Conservation (phyloP, 2,888 invertebrate species). For the Ichneumoninae sp. region DNA sequence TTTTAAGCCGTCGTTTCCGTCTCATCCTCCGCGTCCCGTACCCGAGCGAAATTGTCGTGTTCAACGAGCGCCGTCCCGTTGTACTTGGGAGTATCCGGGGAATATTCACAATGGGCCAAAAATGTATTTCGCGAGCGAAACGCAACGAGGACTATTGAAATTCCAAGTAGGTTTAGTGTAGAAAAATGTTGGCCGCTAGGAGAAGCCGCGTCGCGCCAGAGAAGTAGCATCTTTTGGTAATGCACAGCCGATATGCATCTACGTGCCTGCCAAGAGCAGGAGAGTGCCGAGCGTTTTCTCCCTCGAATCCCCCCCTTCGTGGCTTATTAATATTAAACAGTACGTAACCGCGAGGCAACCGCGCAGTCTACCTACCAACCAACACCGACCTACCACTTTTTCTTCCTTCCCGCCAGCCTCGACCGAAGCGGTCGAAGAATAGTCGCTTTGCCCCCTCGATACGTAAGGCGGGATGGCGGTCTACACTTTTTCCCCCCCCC, state of each 20-base stretch:
- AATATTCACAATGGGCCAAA: neutral
- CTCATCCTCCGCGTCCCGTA: constrained; percentile 39
- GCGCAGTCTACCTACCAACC: constrained; percentile 56
- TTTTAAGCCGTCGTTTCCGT: constrained; percentile 76
- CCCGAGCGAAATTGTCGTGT: constrained; percentile 33
- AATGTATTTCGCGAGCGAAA: constrained; percentile 8
- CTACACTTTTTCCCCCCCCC: constrained; percentile 44
- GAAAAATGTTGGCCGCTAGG: constrained; percentile 55
- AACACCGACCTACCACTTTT: constrained; percentile 55
- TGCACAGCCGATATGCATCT: constrained; percentile 83
- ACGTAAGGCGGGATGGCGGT: neutral
- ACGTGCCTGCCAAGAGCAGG: constrained; percentile 82
- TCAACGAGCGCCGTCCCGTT: neutral
- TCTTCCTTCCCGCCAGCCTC: neutral
- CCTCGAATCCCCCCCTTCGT: constrained; percentile 55
- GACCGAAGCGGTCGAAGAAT: constrained; percentile 34
- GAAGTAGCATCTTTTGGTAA: constrained; percentile 79
- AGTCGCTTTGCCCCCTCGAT: constrained; percentile 49
- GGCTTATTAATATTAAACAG: constrained; percentile 84
- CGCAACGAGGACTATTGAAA: constrained; percentile 60
- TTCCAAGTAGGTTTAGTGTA: constrained; percentile 63
- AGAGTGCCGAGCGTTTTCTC: constrained; percentile 55
- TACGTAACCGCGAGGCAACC: constrained; percentile 66
- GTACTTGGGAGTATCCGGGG: neutral
- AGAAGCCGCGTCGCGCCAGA: constrained; percentile 6